Evolutionary conservation across 2,113 vertebrate species (phyloP).

Genomic region (Puntigrus tetrazona): DNA sequence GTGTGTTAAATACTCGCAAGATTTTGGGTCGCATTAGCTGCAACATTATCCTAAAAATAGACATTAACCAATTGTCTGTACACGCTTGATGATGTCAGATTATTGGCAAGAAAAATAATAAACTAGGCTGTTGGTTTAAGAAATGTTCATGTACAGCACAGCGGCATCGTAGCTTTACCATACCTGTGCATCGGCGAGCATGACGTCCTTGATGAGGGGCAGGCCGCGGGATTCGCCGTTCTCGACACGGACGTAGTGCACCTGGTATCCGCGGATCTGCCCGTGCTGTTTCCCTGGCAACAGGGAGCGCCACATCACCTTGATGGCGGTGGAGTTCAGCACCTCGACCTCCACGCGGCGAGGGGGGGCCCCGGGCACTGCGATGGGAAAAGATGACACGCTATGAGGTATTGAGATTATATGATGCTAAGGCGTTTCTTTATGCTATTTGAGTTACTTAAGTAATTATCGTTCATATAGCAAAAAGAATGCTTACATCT

Average conservation of each 20-base stretch:
- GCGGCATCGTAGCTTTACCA: conserved; percentile 17
- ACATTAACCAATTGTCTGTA: not conserved
- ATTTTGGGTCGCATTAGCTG: not conserved
- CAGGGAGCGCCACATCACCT: conserved; percentile 95
- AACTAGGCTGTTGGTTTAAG: not conserved
- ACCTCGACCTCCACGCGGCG: conserved; percentile 94
- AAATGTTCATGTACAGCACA: not conserved
- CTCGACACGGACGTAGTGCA: conserved; percentile 94
- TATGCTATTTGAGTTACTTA: not conserved
- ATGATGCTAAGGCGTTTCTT: not conserved
- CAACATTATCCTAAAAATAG: not conserved
- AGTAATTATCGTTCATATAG: not conserved
- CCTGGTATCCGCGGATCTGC: conserved; percentile 97
- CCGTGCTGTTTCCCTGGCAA: conserved; percentile 89
- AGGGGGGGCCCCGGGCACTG: conserved; percentile 94
- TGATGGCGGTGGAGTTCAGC: conserved; percentile 92
- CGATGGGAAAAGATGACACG: not conserved
- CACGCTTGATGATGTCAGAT: not conserved
- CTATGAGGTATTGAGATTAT: not conserved
- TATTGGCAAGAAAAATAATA: not conserved
- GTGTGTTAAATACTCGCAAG: not conserved
- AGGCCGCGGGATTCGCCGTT: conserved; percentile 91
- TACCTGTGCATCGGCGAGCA: conserved; percentile 98
- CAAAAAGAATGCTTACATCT: no score
- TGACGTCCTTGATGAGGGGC: conserved; percentile 94